phyloP scores from a whole-genome alignment of 2,888 invertebrate species.

The Idaea biselata region DNA sequence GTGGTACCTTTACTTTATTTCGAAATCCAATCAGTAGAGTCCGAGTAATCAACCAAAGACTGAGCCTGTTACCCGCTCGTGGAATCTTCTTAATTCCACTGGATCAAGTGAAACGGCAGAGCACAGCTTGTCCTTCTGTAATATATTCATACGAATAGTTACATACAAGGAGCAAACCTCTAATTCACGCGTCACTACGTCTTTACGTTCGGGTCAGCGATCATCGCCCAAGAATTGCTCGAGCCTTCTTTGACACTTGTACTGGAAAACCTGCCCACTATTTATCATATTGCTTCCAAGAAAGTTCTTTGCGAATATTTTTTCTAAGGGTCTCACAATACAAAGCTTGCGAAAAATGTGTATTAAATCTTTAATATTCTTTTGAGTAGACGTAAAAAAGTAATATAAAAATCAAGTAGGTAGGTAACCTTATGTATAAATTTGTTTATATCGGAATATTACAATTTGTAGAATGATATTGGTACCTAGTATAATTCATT shows the following conservation, averaged over 20 bases:
- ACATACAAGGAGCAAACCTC: not conserved
- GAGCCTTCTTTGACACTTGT: slow-evolving; percentile 11
- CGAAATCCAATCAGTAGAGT: too few relatives aligned
- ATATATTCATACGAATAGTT: not conserved
- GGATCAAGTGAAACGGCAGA: not conserved
- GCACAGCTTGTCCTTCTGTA: not conserved
- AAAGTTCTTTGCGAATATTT: not conserved
- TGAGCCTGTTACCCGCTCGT: too few relatives aligned
- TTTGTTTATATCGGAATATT: too few relatives aligned
- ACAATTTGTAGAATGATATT: too few relatives aligned
- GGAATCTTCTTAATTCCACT: too few relatives aligned
- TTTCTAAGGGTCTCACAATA: not conserved
- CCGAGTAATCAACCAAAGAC: too few relatives aligned
- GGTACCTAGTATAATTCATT: too few relatives aligned
- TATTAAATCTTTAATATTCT: not conserved
- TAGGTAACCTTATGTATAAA: too few relatives aligned
- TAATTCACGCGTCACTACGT: slow-evolving; percentile 10
- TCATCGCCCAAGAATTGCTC: slow-evolving; percentile 12
- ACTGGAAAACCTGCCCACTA: slow-evolving; percentile 4
- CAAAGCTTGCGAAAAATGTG: not conserved
- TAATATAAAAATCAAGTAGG: too few relatives aligned
- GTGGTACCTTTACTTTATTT: too few relatives aligned
- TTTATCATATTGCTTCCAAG: not conserved
- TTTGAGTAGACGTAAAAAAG: not conserved
- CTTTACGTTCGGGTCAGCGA: slow-evolving; percentile 13